Evolutionary conservation across 1,140 invertebrate genomes (phyloP), one percentile per base, ranked within the genome.

Genomic region (Panagrolaimus sp.): DNA sequence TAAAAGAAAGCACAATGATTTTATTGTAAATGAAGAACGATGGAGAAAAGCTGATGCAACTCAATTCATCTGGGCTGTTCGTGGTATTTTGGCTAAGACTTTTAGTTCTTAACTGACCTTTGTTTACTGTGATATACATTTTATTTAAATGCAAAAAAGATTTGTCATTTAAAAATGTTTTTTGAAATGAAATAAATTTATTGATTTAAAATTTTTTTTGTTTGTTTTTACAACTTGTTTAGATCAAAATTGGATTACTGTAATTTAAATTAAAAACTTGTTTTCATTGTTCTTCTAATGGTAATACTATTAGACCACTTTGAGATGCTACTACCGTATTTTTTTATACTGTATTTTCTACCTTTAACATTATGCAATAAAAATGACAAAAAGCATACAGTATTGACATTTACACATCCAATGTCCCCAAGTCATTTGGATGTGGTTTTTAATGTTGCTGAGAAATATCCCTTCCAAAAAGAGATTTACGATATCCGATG

Each of bases 401-500:
- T 38, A 28, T 58, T 26, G 10, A 58, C 28, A 24, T 58, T 58
- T 26, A 26, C 52, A 2, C 52, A 58, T 14, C 52, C 52, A 58
- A 21, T 58, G 12, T 58, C 52, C 0, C 21, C 52, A 2, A n/a
- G 14, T 1, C 52, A 58, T 58, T 21, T 58, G 3, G 21, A 21
- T 21, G 28, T 28, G 0, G 21, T 58, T 10, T 58, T 58, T 21
- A n/a, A 21, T 12, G 21, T n/a, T 4, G 52, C 52, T 4, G 28
- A 58, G 21, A 12, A 28, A 17, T 21, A 21, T 10, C 52, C 21
- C 14, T 58, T 17, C 21, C 10, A 1, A 2, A 28, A 28, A 58
- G 28, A 58, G 8, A 28, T 58, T 12, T 58, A 21, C 52, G 52
- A 58, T 26, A 28, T 58, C 8, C 52, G 52, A 58, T 58, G 52